Evolutionary conservation across 2,113 vertebrate genomes (phyloP), one percentile per base, ranked within the genome.

Genomic region (Thymallus thymallus): DNA sequence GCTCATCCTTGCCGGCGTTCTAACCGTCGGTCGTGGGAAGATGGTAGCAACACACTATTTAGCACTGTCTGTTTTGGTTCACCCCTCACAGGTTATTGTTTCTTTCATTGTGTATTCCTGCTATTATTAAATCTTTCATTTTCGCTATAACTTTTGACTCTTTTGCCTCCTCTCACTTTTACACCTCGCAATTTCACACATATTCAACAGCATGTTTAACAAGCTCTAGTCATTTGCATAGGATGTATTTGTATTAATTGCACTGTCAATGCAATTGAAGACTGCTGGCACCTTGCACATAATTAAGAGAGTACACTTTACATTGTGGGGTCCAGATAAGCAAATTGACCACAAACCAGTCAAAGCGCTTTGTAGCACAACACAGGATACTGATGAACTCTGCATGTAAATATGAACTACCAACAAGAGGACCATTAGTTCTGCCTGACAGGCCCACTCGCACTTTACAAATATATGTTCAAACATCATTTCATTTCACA

Each of bases 401-500:
- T 73, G 26, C 1, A 2, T 69, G 35, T 62, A 68, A 76, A 71
- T 72, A 83, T 73, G 41, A 85, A 66, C 67, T 75, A 69, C 71
- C 55, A 46, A 41, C 48, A 70, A 16, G 22, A 45, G 70, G 51
- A 51, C 82, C 69, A 84, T 88, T 85, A 85, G 76, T 48, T 64
- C 71, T 58, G 74, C 62, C 72, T 68, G 82, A 74, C 80, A 20
- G 66, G 7, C 64, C 64, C 29, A 35, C 5, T 46, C 14, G 10
- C 55, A 63, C 74, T 83, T 41, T 74, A 84, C 64, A 84, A 82
- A 72, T 72, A 63, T 69, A 69, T 51, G 20, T 63, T 58, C 74
- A 86, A 23, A 30, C 51, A 48, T 83, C 81, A 88, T 87, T 79
- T 84, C 16, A 84, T 87, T 88, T 82, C 69, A 76, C 69, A 69